These are phyloP conservation scores for Polypedilum vanderplanki DNA, from an alignment of 1,140 invertebrate species.

Conservation along the genomic window DNA sequence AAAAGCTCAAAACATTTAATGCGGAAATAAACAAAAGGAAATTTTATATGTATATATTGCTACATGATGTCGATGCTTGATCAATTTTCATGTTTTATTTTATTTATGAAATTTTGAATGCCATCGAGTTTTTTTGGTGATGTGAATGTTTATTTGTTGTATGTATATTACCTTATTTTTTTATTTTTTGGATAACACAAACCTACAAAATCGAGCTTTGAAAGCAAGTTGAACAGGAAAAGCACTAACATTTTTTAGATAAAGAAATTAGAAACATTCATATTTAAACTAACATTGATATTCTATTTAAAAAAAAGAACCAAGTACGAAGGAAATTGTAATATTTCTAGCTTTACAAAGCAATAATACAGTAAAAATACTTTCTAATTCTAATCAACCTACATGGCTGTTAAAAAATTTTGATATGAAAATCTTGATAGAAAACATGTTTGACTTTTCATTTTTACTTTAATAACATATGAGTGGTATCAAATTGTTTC, in stretches of 20 bases:
- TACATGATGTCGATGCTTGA: not conserved
- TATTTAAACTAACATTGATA: too few species aligned
- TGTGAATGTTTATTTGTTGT: not conserved
- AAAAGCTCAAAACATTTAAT: not conserved
- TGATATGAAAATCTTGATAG: too few species aligned
- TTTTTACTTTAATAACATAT: too few species aligned
- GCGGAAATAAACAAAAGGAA: not conserved
- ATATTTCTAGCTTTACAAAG: not conserved
- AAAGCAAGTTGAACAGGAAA: not conserved
- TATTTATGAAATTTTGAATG: slow-evolving; percentile 14
- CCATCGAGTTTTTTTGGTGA: not conserved
- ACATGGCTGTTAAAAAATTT: too few species aligned
- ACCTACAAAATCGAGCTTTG: too few species aligned
- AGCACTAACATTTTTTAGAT: not conserved
- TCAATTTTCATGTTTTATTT: slow-evolving; percentile 7
- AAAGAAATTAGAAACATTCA: too few species aligned
- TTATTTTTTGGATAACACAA: not conserved
- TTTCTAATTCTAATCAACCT: too few species aligned
- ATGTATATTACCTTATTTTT: not conserved
- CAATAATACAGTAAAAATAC: too few species aligned
- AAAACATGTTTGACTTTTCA: too few species aligned
- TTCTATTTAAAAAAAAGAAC: too few species aligned
- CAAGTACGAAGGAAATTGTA: too few species aligned
- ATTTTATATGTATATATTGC: not conserved
- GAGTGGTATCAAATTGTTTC: too few species aligned